A percentile compares a stretch with the other conserved stretches of the same genome.
phyloP scores from a whole-genome alignment of 2,113 vertebrate species.

The human region DNA sequence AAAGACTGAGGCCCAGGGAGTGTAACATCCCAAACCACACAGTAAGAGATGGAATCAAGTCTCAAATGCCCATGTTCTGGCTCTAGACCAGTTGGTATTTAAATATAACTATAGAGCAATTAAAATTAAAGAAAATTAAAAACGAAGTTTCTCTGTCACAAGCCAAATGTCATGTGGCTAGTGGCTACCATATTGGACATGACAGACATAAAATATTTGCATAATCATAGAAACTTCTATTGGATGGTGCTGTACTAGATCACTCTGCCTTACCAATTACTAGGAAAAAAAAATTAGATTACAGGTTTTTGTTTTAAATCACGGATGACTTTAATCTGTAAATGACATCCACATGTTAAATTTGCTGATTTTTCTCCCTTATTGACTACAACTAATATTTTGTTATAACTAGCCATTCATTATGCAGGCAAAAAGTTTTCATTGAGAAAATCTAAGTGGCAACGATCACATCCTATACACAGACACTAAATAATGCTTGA shows the following conservation, averaged over 20 bases:
- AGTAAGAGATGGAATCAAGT: background rate
- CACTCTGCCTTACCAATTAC: background rate
- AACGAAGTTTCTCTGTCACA: background rate
- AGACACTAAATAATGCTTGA: background rate
- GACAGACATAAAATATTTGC: background rate
- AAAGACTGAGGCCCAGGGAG: background rate
- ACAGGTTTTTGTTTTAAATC: background rate
- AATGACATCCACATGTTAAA: background rate
- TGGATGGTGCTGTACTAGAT: background rate
- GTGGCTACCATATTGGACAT: background rate
- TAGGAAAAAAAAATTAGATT: background rate
- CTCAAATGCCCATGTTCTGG: background rate
- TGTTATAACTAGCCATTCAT: background rate
- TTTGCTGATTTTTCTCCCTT: background rate
- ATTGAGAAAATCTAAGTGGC: background rate
- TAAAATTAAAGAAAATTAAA: background rate
- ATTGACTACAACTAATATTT: background rate
- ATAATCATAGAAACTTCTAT: background rate
- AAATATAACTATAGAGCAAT: background rate
- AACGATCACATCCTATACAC: background rate
- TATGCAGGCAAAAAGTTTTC: constrained; percentile 1
- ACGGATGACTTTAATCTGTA: background rate
- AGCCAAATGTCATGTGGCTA: background rate
- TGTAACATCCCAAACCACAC: background rate
- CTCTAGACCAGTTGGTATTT: background rate